Evolutionary conservation across 2,888 invertebrate genomes (phyloP), one percentile per base, ranked within the genome.

Genomic region (Cerastis leucographa): DNA sequence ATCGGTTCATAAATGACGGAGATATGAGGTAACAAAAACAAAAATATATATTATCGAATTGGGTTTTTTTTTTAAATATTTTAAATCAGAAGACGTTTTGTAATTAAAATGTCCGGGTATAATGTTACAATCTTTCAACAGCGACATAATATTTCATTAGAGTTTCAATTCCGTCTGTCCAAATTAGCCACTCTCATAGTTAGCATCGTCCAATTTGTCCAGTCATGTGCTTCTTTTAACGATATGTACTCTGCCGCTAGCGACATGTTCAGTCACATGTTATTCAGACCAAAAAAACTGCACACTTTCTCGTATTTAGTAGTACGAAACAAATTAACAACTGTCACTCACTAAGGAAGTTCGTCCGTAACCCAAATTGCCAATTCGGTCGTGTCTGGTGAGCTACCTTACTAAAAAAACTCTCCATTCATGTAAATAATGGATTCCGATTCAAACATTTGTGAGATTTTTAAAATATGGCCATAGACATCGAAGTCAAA

Each of bases 281-380:
- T 86, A 85, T 88, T 78, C 78, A 42, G 85, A 80, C 42, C 79
- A 85, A 78, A 85, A n/a, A 85, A 86, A 88, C 86, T 83, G 80
- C 85, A 80, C 65, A 81, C 84, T 88, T 78, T 87, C 83, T 81
- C 80, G 70, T 80, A 75, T 78, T 82, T 80, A 71, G 74, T 77
- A 68, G 56, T 74, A 65, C 78, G 72, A 83, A 80, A 73, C 74
- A 77, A 88, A 85, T 85, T 78, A 71, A 73, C 42, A 3, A 49
- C 54, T 62, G 75, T 61, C 81, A 69, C 59, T 80, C 66, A 71
- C 17, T 14, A 67, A 40, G 40, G 7, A 17, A 62, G 12, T 76
- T 70, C 35, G 49, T 51, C n/a, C 42, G 51, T 76, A 74, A 78
- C 84, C 85, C 22, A 71, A 76, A 79, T 87, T 62, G 65, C 77